Evolutionary conservation across 2,888 invertebrate species (phyloP), one percentile per base, ranked within the genome.

Genomic region (Eilema caniola): DNA sequence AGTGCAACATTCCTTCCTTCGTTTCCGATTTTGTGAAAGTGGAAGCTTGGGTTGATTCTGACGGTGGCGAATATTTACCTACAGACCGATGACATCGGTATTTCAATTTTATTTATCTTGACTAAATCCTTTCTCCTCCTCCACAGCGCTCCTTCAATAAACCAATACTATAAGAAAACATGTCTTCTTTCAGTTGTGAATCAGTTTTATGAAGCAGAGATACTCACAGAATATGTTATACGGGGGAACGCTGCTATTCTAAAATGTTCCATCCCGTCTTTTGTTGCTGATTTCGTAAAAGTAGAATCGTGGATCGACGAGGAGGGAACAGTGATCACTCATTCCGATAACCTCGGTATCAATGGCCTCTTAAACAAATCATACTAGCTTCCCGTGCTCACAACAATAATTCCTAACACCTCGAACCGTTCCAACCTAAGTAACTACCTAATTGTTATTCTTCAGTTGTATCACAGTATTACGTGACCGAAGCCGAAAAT

Each of bases 1-100:
- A 98, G 92, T 98, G 98, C 94, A 98, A 97, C 86, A 98, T 98
- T 85, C 98, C 98, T 37, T 98, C 98, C 78, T 98, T 98, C 91
- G 98, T 98, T 72, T 97, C 98, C 62, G 98, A 99, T 95, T 99
- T 98, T 93, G 98, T 99, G 67, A 97, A 97, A 89, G 98, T 99
- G 67, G 97, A 98, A 89, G 97, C 98, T 77, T 98, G 98, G 98
- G 93, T 96, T 77, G 95, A 96, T 85, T 96, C 96, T 72, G 96
- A 96, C 82, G 96, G 96, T 80, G 96, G 97, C 83, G 96, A 97
- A 92, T 98, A 97, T 92, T 95, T 96, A n/a, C n/a, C n/a, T n/a
- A 86, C 96, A 96, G 81, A 96, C 96, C 84, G 96, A 96, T 85
- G 96, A 97, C 91, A 97, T 97, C 91, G 98, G 98, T 98, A 97